Evolutionary conservation across 2,888 invertebrate species (phyloP).

Genomic region (Branchellion lobata): DNA sequence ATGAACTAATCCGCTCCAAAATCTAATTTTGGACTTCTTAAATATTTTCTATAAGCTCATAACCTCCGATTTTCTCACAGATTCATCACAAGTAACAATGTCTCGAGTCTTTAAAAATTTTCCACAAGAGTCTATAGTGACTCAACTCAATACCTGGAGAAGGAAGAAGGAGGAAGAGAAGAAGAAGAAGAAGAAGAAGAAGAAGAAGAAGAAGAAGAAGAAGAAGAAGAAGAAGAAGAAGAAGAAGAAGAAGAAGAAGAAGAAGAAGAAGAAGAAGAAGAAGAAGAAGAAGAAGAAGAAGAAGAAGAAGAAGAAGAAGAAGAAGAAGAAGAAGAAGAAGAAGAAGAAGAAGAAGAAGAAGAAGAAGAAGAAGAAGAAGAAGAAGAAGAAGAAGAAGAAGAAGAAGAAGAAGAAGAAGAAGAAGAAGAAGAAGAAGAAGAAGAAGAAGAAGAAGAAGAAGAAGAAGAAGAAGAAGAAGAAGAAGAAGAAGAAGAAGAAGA

Average conservation of each 20-base stretch:
- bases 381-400: neutral
- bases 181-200: neutral
- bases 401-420: neutral
- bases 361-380: neutral
- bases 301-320: neutral
- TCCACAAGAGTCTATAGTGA: neutral
- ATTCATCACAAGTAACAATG: too few species aligned
- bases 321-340: neutral
- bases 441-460: constrained; percentile 6
- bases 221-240: constrained; percentile 39
- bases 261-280: constrained; percentile 43
- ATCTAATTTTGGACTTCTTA: too few species aligned
- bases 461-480: constrained; percentile 4
- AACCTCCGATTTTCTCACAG: too few species aligned
- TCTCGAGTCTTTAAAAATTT: too few species aligned
- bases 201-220: constrained; percentile 37
- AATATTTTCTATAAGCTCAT: too few species aligned
- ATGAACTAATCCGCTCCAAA: too few species aligned
- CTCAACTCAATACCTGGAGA: neutral
- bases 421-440: constrained; percentile 4
- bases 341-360: neutral
- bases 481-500: constrained; percentile 2
- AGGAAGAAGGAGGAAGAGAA: neutral
- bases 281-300: constrained; percentile 1
- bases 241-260: constrained; percentile 45